phyloP scores from a whole-genome alignment of 2,797 vertebrate genomes.

The Sebastolobus alascanus region DNA sequence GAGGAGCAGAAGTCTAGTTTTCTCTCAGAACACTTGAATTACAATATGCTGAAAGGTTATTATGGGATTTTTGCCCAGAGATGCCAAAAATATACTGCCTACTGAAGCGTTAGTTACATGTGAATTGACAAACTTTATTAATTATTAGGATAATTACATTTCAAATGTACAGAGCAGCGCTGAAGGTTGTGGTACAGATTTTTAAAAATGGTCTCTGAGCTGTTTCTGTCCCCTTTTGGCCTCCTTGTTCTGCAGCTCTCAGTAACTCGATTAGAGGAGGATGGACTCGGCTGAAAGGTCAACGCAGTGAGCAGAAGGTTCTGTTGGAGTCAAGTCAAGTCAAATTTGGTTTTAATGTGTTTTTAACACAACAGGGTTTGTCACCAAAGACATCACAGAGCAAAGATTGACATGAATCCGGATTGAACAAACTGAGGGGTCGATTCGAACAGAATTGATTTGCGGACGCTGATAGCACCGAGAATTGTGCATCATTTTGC shows the following conservation, averaged over 20 bases:
- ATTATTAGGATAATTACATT: background rate
- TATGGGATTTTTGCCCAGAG: too few species aligned
- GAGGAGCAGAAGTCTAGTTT: too few species aligned
- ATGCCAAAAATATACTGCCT: too few species aligned
- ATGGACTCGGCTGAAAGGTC: slow-evolving; percentile 13
- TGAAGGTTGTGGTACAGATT: background rate
- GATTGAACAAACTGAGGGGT: background rate
- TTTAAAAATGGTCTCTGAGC: background rate
- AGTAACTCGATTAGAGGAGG: slow-evolving; percentile 17
- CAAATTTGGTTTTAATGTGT: slow-evolving; percentile 7
- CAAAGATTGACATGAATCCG: background rate
- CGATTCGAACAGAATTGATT: background rate
- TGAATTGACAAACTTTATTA: background rate
- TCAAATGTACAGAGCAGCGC: background rate
- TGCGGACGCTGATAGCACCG: background rate
- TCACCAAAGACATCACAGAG: background rate
- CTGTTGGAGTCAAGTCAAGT: slow-evolving; percentile 20
- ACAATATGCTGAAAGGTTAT: too few species aligned
- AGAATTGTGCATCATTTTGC: background rate
- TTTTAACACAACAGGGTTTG: slow-evolving; percentile 23
- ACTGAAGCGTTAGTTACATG: background rate
- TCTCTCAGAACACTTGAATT: too few species aligned
- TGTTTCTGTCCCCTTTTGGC: background rate
- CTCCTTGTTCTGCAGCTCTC: background rate
- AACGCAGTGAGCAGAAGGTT: background rate